Evolutionary conservation across 2,888 invertebrate species (phyloP).

Genomic region (Spodoptera exigua): DNA sequence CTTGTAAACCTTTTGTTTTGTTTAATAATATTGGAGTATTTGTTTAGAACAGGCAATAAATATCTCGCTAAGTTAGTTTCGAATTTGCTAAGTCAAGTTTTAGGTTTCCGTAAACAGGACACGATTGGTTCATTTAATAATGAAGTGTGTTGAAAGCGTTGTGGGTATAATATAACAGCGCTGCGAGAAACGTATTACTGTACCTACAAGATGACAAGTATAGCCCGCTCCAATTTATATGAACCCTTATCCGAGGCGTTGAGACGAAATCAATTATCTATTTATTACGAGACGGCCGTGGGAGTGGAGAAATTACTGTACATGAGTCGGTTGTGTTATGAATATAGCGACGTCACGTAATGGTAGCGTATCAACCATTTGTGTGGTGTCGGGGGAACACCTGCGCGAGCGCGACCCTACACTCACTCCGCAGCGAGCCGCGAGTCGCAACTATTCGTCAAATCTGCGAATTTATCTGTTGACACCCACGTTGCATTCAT

Average conservation of each 20-base stretch:
- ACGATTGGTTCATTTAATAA: background rate
- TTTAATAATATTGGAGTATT: constrained; percentile 26
- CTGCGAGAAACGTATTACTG: constrained; percentile 2
- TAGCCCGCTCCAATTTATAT: constrained; percentile 33
- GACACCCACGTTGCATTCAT: no score
- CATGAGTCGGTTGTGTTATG: constrained; percentile 33
- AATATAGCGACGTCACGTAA: constrained; percentile 44
- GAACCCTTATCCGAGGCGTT: constrained; percentile 15
- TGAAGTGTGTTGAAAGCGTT: no score
- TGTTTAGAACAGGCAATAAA: constrained; percentile 8
- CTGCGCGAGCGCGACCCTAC: constrained; percentile 42
- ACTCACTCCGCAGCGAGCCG: constrained; percentile 3
- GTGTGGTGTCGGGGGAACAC: constrained; percentile 40
- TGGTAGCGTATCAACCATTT: constrained; percentile 30
- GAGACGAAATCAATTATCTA: constrained; percentile 41
- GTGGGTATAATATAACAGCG: no score
- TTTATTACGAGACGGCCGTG: constrained; percentile 29
- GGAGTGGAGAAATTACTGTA: constrained; percentile 31
- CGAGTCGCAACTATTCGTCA: constrained; percentile 34
- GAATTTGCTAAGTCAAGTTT: constrained; percentile 12
- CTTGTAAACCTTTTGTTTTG: constrained; percentile 29
- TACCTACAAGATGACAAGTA: constrained; percentile 9
- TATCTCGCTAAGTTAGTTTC: constrained; percentile 1
- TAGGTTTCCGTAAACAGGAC: background rate
- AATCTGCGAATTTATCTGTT: constrained; percentile 9